A percentile compares a stretch with the other conserved stretches of the same genome.
Conservation (phyloP, 2,888 invertebrate genomes). For the Cephalotes varians region DNA sequence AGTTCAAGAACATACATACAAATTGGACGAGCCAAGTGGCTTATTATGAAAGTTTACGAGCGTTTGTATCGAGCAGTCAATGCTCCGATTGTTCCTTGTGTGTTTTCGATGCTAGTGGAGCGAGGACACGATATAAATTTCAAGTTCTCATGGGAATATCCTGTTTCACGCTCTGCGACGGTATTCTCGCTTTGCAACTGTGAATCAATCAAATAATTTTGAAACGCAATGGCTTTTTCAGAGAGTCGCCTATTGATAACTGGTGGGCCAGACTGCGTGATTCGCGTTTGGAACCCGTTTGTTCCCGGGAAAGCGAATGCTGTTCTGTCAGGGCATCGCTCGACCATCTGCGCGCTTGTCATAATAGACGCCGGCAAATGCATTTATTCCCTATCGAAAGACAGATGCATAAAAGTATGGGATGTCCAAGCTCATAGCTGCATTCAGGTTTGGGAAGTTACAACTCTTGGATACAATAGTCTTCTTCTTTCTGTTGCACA, state of each 20-base stretch:
- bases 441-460: constrained; percentile 87
- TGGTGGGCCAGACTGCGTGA: constrained; percentile 92
- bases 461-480: neutral
- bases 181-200: constrained; percentile 60
- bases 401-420: constrained; percentile 92
- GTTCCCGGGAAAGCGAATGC: constrained; percentile 89
- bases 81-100: constrained; percentile 87
- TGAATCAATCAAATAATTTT: neutral
- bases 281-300: constrained; percentile 94
- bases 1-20: constrained; percentile 88
- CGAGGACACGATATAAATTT: constrained; percentile 88
- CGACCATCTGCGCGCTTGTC: constrained; percentile 89
- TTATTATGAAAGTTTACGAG: constrained; percentile 89
- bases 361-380: constrained; percentile 89
- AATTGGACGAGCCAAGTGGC: constrained; percentile 91
- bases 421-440: constrained; percentile 89
- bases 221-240: constrained; percentile 72
- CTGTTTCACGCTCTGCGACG: constrained; percentile 81
- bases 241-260: constrained; percentile 86
- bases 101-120: constrained; percentile 88
- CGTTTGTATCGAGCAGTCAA: constrained; percentile 90
- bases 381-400: constrained; percentile 91
- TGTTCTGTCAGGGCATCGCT: constrained; percentile 90
- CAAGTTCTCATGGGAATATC: constrained; percentile 86
- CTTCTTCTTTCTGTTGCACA: neutral